Evolutionary conservation across 2,797 vertebrate species (phyloP), one percentile per base, ranked within the genome.

Genomic region (Syncerus caffer): DNA sequence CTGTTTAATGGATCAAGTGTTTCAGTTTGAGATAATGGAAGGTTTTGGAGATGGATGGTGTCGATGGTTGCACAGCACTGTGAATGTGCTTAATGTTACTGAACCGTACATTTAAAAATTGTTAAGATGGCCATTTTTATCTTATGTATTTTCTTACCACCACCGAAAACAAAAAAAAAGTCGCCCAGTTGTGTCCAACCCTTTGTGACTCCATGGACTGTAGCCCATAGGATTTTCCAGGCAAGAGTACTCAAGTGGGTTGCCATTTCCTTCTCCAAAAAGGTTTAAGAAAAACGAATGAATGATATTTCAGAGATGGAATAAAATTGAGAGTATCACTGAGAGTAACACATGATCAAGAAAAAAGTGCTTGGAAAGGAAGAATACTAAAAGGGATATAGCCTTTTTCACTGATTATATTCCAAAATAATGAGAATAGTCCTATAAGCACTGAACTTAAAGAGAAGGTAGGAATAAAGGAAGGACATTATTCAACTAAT

Each of bases 171-270:
- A 12, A 57, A 50, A 50, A 21, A 19, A 42, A 45, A 47, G 60
- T 62, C 0, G 3, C 31, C 60, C 31, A n/a, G 29, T 64, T 0
- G 7, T 4, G 7, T n/a, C 31, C 0, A 7, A 64, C 29, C 31
- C 15, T 64, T n/a, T n/a, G 60, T 0, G 60, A n/a, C 60, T 16
- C 15, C 31, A 64, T n/a, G 60, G 60, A 64, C 60, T 64, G 29
- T 64, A 64, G 60, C 60, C 15, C 60, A 17, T 17, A 31, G 29
- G 60, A 64, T 16, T 64, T 64, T 64, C 31, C 7, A 64, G 31
- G 60, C 60, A 64, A 64, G 31, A 64, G 60, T 17, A 64, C 60
- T 64, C 7, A 7, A n/a, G 60, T 64, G 60, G 60, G 31, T n/a
- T 64, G 60, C 14, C 29, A 64, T 64, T 64, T 64, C 15, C 60